Percentiles rank a stretch among this genome's conserved stretches.
Evolutionary conservation across 2,797 vertebrate genomes (phyloP).

Genomic region (Myiothlypis chrysogaster): DNA sequence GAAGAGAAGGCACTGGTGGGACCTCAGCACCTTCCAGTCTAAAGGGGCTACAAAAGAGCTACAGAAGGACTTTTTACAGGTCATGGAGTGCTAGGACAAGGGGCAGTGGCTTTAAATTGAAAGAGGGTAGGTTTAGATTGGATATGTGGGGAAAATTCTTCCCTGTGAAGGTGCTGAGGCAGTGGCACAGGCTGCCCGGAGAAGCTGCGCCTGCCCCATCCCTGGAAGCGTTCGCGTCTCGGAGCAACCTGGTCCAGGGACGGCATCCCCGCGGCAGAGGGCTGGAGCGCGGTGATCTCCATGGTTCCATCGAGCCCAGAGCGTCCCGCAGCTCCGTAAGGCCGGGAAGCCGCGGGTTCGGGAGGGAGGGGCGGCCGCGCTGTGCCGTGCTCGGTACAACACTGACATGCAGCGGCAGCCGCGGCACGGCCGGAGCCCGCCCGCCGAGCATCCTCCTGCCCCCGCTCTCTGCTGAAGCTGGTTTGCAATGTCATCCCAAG

Average conservation of each 20-base stretch:
- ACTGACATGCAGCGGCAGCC: conserved; percentile 71
- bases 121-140: background rate
- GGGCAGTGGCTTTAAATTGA: background rate
- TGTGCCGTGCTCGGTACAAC: conserved; percentile 23
- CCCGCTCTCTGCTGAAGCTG: background rate
- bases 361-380: background rate
- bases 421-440: background rate
- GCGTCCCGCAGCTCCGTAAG: rapidly evolving
- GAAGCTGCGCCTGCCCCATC: background rate
- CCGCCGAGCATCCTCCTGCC: background rate
- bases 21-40: background rate
- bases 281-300: rapidly evolving
- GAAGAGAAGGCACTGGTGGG: too few species aligned
- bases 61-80: background rate
- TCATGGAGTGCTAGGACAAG: background rate
- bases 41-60: background rate
- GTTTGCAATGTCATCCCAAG: background rate
- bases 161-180: background rate
- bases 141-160: background rate
- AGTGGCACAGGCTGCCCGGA: background rate
- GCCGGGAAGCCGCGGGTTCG: background rate
- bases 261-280: background rate
- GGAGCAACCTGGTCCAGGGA: background rate
- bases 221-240: background rate
- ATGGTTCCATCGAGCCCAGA: rapidly evolving